Base-by-base conservation (phyloP, 2,113 vertebrate species). In the Toxotes chatareus region DNA sequence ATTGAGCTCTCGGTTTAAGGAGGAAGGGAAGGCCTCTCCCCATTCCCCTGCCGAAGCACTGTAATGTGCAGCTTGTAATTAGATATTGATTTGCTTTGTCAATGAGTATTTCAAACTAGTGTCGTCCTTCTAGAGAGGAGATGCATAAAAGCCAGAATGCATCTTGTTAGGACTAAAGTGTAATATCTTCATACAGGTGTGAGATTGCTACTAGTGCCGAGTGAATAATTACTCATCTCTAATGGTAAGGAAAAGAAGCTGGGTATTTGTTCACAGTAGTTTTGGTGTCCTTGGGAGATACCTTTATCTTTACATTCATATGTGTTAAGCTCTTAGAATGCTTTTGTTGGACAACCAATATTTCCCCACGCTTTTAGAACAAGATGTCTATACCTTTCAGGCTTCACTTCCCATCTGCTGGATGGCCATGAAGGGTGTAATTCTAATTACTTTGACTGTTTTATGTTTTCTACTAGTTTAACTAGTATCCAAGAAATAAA, bases 61-160 rank as follows among this genome's bases (percentile, higher is more conserved):
- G 66, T 89, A 93, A 95, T 94, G 92, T 90, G 90, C 75, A 71
- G 79, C 79, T 91, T 86, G 93, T 97, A 97, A 98, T 97, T 96
- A 96, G 93, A 93, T 97, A 97, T 97, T 87, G 96, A 97, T 96
- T 95, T 56, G 82, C 49, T 87, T 73, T 95, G 93, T 95, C 95
- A 81, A 93, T 96, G 92, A 86, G 86, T 92, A 94, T 95, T 94
- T 92, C 17, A 82, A 89, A 86, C 66, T 78, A 38, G 56, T 70
- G 55, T 93, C 86, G 76, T 94, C 93, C 86, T 92, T 80, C 40
- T 12, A 80, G 79, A 80, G 69, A 73, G 49, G 84, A 85, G 90
- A 93, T 85, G 83, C 61, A 90, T 86, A 83, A 76, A 91, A 86
- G 87, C 94, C 93, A 91, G 79, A 95, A 93, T 87, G 90, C 90